These are phyloP conservation scores for Eulemur albifrons DNA, from an alignment of 2,797 vertebrate species.

Conservation along the genomic window DNA sequence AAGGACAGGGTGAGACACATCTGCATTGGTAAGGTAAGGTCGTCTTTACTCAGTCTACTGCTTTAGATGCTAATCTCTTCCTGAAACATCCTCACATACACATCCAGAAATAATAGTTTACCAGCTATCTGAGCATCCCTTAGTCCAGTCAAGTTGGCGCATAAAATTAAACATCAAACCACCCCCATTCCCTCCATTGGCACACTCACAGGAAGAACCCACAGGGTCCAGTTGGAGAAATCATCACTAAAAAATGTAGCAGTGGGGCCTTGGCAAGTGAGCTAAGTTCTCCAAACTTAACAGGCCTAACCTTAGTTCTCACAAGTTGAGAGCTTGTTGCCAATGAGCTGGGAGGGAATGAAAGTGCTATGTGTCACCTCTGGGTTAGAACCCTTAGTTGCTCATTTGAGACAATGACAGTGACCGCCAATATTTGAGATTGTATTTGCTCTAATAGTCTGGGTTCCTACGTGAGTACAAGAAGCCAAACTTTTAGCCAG, in stretches of 20 bases:
- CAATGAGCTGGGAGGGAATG: too few relatives aligned
- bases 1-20: not conserved
- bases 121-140: not conserved
- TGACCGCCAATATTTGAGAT: not conserved
- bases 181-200: not conserved
- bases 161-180: not conserved
- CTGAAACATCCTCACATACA: not conserved
- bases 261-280: not conserved
- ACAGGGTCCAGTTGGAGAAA: not conserved
- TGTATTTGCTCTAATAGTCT: not conserved
- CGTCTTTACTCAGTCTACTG: not conserved
- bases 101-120: not conserved
- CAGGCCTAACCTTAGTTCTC: not conserved
- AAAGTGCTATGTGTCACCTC: not conserved
- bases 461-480: not conserved
- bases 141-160: not conserved
- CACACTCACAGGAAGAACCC: not conserved
- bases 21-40: not conserved
- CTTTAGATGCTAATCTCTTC: not conserved
- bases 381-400: not conserved
- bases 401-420: not conserved
- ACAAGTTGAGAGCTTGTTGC: not conserved
- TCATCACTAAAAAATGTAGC: not conserved
- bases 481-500: not conserved
- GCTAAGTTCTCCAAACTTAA: not conserved